Evolutionary conservation across 53 echinoderm and acorn worm species (phyloP), one percentile per base, ranked within the genome.

Genomic region (Echinarachnius parma): DNA sequence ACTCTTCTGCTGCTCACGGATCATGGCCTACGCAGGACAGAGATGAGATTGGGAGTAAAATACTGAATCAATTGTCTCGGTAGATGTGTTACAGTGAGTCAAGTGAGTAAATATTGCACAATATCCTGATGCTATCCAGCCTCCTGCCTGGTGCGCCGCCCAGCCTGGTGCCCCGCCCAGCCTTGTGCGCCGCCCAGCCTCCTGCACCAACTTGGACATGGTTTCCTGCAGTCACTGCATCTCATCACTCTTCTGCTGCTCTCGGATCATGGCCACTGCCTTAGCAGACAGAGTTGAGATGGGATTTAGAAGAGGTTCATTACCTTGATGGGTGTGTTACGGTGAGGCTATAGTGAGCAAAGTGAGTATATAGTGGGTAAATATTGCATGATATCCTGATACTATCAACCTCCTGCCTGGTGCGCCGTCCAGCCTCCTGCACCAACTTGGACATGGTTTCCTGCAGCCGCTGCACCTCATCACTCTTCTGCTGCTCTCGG

Each of bases 231-330:
- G 53, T 60, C 96, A 66, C 8, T 62, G 48, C 5, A 87, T 58
- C 53, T 95, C 91, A 19, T 84, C 81, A 15, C 77, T 63, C 52
- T 82, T 91, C 76, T 95, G 96, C 61, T 91, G 91, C 66, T 95
- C 96, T 34, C 91, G 75, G 24, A 95, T 76, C 48, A 95, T 48
- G 19, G 96, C 96, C 96, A n/a, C n/a, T n/a, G n/a, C n/a, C n/a
- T n/a, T n/a, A n/a, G n/a, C n/a, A n/a, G n/a, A n/a, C n/a, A n/a
- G n/a, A n/a, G n/a, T n/a, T n/a, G n/a, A n/a, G n/a, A n/a, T n/a
- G n/a, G n/a, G n/a, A n/a, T n/a, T n/a, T n/a, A n/a, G n/a, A n/a
- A n/a, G n/a, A n/a, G n/a, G n/a, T n/a, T n/a, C n/a, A n/a, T n/a
- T 15, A 60, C 34, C 3, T 8, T 37, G 21, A 39, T 5, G 35